Percentiles rank a stretch among this genome's conserved stretches.
Evolutionary conservation across 1,140 invertebrate species (phyloP).

Genomic region (Caenorhabditis remanei): DNA sequence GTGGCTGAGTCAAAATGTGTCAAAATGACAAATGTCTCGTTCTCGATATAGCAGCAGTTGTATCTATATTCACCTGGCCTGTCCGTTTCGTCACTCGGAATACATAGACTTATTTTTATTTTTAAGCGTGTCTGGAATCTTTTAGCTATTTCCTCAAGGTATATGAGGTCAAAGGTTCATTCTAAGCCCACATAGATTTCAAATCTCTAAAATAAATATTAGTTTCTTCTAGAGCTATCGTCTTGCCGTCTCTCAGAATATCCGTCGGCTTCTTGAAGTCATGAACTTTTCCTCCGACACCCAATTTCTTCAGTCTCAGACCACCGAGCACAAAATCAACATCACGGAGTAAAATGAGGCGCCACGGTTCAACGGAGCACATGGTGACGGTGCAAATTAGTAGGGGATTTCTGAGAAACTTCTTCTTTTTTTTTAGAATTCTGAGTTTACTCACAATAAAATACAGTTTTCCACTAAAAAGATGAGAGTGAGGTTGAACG

Average conservation of each 20-base stretch:
- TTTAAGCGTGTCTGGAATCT: too few relatives aligned
- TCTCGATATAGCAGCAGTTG: background rate
- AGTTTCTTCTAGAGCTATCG: background rate
- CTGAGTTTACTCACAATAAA: background rate
- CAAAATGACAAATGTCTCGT: background rate
- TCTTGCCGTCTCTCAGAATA: background rate
- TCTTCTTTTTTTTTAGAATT: too few relatives aligned
- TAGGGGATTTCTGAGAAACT: constrained; percentile 3
- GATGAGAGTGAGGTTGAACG: background rate
- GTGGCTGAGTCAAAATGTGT: background rate
- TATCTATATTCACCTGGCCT: background rate
- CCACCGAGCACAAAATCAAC: background rate
- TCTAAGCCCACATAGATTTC: background rate
- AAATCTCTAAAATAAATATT: constrained; percentile 13
- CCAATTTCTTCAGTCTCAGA: background rate
- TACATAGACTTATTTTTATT: too few relatives aligned
- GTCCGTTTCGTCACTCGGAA: background rate
- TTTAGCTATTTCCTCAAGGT: too few relatives aligned
- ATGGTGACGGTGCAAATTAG: constrained; percentile 6
- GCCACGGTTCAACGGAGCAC: background rate
- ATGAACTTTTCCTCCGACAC: background rate
- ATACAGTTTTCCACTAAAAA: constrained; percentile 13
- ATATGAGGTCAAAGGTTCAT: background rate
- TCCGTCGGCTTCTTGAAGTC: background rate
- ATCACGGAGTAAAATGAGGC: background rate